A percentile compares a stretch with the other conserved stretches of the same genome.
phyloP scores from a whole-genome alignment of 2,888 invertebrate genomes.

The Stenoptilia bipunctidactyla region DNA sequence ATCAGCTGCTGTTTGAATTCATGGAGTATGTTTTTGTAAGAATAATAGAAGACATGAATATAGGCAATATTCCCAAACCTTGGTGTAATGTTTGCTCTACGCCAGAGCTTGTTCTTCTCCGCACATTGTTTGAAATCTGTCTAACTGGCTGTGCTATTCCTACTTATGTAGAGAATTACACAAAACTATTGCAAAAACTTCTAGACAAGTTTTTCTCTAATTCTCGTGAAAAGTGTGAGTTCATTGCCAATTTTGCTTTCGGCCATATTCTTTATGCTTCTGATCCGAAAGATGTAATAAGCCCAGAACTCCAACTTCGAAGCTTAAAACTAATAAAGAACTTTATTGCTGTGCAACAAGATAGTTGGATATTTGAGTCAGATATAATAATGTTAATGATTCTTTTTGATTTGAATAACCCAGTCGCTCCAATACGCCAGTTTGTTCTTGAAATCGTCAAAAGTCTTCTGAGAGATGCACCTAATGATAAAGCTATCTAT shows the following conservation, averaged over 20 bases:
- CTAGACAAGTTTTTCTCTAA: slow-evolving; percentile 51
- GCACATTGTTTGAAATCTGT: slow-evolving; percentile 57
- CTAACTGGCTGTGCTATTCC: slow-evolving; percentile 55
- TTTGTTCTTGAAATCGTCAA: slow-evolving; percentile 66
- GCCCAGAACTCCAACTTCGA: slow-evolving; percentile 61
- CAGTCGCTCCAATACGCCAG: slow-evolving; percentile 64
- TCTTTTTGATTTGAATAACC: slow-evolving; percentile 68
- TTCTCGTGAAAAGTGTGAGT: slow-evolving; percentile 59
- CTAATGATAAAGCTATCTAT: slow-evolving; percentile 43
- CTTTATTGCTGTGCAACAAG: slow-evolving; percentile 31
- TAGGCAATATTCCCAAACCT: slow-evolving; percentile 39
- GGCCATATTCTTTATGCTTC: slow-evolving; percentile 52
- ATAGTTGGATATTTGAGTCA: slow-evolving; percentile 47
- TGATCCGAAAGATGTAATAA: slow-evolving; percentile 51
- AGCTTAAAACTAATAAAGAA: slow-evolving; percentile 53
- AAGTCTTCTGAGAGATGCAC: slow-evolving; percentile 31
- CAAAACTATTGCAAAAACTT: slow-evolving; percentile 48
- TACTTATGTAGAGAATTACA: slow-evolving; percentile 42
- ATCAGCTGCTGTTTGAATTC: slow-evolving; percentile 67
- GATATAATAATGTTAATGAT: slow-evolving; percentile 65
- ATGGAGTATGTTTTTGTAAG: slow-evolving; percentile 65
- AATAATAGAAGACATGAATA: slow-evolving; percentile 57
- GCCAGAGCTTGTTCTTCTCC: slow-evolving; percentile 42
- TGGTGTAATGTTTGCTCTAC: slow-evolving; percentile 53
- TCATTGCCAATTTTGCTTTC: slow-evolving; percentile 70